Evolutionary conservation across 2,888 invertebrate genomes (phyloP).

Genomic region (Diaphora mendica): DNA sequence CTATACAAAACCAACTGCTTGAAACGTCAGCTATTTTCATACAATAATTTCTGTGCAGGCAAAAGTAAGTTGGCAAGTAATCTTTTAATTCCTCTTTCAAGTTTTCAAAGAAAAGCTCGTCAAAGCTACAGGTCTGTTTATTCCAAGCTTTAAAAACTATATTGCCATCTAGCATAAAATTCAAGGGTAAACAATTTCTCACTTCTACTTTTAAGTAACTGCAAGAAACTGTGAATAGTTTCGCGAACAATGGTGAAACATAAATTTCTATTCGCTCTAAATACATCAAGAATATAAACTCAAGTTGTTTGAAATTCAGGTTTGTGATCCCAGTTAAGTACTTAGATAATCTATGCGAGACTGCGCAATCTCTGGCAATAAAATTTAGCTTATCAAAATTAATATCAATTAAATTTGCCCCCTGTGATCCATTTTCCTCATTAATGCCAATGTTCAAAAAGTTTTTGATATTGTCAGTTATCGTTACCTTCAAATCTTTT

Average conservation of each 20-base stretch:
- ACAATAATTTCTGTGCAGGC: slow-evolving; percentile 52
- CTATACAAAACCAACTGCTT: slow-evolving; percentile 61
- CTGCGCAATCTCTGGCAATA: slow-evolving; percentile 54
- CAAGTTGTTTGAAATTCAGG: slow-evolving; percentile 55
- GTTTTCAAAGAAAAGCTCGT: slow-evolving; percentile 49
- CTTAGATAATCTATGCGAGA: slow-evolving; percentile 52
- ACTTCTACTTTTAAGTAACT: slow-evolving; percentile 54
- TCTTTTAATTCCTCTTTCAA: slow-evolving; percentile 53
- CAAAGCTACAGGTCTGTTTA: slow-evolving; percentile 51
- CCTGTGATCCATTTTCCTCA: slow-evolving; percentile 12
- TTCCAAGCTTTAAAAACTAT: slow-evolving; percentile 65
- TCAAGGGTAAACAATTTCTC: slow-evolving; percentile 45
- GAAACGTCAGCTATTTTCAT: slow-evolving; percentile 52
- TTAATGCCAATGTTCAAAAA: slow-evolving; percentile 42
- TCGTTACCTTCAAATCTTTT: slow-evolving; percentile 55
- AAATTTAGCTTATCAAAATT: slow-evolving; percentile 49
- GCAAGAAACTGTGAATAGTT: slow-evolving; percentile 49
- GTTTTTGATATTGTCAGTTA: slow-evolving; percentile 58
- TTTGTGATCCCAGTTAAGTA: slow-evolving; percentile 53
- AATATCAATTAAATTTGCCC: slow-evolving; percentile 25
- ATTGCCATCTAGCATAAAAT: slow-evolving; percentile 60
- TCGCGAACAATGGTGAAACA: slow-evolving; percentile 54
- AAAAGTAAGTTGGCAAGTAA: slow-evolving; percentile 61
- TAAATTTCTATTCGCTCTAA: slow-evolving; percentile 58
- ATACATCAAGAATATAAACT: slow-evolving; percentile 64